Percentiles rank a stretch among this genome's conserved stretches.
Evolutionary conservation across 2,888 invertebrate genomes (phyloP).

Genomic region (Hyposoter didymator): DNA sequence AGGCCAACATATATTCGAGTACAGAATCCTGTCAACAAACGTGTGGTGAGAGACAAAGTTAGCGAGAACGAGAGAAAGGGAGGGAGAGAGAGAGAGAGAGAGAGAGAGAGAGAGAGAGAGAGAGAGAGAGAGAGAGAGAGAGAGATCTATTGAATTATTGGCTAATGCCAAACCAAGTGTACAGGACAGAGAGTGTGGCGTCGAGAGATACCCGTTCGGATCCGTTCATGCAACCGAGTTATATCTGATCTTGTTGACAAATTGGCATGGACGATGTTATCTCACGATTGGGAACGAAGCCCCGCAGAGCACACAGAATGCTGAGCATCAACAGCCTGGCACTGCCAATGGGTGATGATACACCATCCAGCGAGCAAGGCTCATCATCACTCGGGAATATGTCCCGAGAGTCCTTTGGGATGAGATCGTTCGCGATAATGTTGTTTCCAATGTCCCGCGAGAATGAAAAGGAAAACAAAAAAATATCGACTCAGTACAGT

Average conservation of each 20-base stretch:
- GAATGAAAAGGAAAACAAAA: not conserved
- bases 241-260: conserved; percentile 80
- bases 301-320: conserved; percentile 54
- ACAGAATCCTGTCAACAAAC: conserved; percentile 67
- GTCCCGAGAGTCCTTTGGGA: conserved; percentile 52
- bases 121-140: not conserved
- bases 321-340: conserved; percentile 32
- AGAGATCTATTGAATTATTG: conserved; percentile 67
- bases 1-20: conserved; percentile 59
- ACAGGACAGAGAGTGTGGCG: conserved; percentile 54
- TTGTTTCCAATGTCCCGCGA: conserved; percentile 7
- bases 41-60: conserved; percentile 12
- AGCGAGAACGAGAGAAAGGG: conserved; percentile 1
- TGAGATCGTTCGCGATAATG: conserved; percentile 36
- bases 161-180: conserved; percentile 36
- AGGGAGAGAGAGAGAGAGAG: conserved; percentile 13
- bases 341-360: conserved; percentile 25
- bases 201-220: conserved; percentile 60
- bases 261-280: conserved; percentile 74
- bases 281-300: conserved; percentile 62
- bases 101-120: conserved; percentile 33
- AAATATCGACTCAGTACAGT: conserved; percentile 3
- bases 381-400: conserved; percentile 55
- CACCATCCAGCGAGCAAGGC: conserved; percentile 16
- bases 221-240: conserved; percentile 60